phyloP scores from a whole-genome alignment of 53 echinoderm and acorn worm species.

The Echinometra lucunter region DNA sequence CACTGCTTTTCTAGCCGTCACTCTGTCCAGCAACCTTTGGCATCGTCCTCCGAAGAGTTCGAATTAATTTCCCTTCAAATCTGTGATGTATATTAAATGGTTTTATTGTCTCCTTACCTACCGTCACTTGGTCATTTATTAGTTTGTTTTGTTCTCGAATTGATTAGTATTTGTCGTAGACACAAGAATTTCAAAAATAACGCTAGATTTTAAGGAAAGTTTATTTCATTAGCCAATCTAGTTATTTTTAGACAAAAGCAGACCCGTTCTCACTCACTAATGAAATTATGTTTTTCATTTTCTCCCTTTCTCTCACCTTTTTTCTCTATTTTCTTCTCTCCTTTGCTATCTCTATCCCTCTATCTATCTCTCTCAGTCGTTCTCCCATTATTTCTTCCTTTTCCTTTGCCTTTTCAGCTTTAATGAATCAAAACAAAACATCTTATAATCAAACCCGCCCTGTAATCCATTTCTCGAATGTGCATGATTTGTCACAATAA shows the following conservation, averaged over 20 bases:
- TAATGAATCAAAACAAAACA: no score
- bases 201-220: neutral
- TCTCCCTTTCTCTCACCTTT: neutral
- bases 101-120: neutral
- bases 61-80: neutral
- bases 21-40: neutral
- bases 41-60: neutral
- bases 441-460: no score
- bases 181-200: neutral
- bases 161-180: neutral
- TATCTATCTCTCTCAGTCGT: neutral
- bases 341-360: neutral
- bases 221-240: neutral
- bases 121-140: neutral
- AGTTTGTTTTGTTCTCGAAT: neutral
- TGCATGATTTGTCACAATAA: no score
- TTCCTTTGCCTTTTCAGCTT: no score
- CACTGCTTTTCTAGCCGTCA: neutral
- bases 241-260: no score
- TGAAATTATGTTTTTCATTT: no score
- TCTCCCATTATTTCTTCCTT: no score
- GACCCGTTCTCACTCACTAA: no score
- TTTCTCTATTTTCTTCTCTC: neutral
- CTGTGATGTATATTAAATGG: neutral
- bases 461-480: no score